Evolutionary conservation across 2,797 vertebrate species (phyloP), one percentile per base, ranked within the genome.

Genomic region (Amphiprion clarkii): DNA sequence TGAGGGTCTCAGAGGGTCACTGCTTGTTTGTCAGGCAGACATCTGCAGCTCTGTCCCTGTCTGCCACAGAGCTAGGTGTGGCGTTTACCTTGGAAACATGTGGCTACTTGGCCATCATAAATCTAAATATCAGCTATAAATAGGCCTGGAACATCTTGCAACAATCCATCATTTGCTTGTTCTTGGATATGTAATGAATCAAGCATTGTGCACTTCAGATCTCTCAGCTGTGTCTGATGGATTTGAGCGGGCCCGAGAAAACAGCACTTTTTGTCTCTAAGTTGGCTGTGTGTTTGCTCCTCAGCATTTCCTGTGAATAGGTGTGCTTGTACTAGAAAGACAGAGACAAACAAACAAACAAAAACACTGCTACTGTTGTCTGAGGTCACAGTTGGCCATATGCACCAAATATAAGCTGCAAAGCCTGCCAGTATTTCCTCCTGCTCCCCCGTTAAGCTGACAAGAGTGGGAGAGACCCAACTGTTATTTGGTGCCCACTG

Each of bases 21-120:
- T 49, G 92, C 93, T 94, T 95, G 91, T 94, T 94, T 94, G 93
- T 92, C 87, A 92, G 85, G 81, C 82, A 87, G 91, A 93, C 94
- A 95, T 93, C 92, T 95, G 93, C 85, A 93, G 90, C 85, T 86
- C 80, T 56, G 66, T 89, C 80, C 81, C 81, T 82, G 87, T 85
- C 81, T 82, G 74, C 84, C 71, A 74, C 25, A 3, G 66, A 71
- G 66, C 73, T 67, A 74, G 81, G 81, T 71, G 76, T 78, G 82
- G 80, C 81, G 66, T 74, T 90, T 89, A 88, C 79, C 67, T 89
- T 83, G 83, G 80, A 88, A 85, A 85, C 88, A 76, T 73, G 81
- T 78, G 66, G 83, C 72, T 85, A 86, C 81, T 74, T 83, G 83
- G 79, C 81, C 44, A 84, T 82, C 88, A 90, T 93, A 88, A 92